Evolutionary conservation across 2,888 invertebrate genomes (phyloP).

Genomic region (Macrosiphum euphorbiae): DNA sequence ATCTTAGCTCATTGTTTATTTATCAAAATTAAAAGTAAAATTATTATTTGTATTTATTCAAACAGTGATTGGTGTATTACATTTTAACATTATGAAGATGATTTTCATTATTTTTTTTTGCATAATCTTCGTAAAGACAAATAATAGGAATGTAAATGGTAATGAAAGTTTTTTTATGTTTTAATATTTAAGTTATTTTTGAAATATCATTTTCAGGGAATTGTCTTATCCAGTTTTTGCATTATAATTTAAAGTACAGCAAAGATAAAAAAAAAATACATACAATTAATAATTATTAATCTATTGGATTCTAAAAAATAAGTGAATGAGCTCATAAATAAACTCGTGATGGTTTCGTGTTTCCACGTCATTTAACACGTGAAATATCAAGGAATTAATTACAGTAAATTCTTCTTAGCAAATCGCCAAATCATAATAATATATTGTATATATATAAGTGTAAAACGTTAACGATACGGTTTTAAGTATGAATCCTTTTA

Average conservation of each 20-base stretch:
- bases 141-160: neutral
- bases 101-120: neutral
- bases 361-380: conserved; percentile 18
- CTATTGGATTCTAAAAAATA: conserved; percentile 19
- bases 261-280: neutral
- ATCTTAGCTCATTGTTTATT: neutral
- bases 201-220: neutral
- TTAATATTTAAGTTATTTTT: conserved; percentile 21
- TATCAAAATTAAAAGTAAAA: neutral
- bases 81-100: neutral
- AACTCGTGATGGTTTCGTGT: conserved; percentile 50
- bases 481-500: neutral
- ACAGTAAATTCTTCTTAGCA: neutral
- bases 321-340: conserved; percentile 6
- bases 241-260: neutral
- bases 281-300: conserved; percentile 7
- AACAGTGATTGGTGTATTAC: neutral
- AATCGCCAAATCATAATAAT: neutral
- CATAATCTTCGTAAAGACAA: neutral
- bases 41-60: neutral
- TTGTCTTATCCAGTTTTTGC: neutral
- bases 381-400: conserved; percentile 17
- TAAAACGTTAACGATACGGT: neutral
- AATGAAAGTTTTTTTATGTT: neutral
- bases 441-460: neutral